Percentiles rank a stretch among this genome's conserved stretches.
Evolutionary conservation across 2,888 invertebrate species (phyloP).

Genomic region (Capitulum mitella): DNA sequence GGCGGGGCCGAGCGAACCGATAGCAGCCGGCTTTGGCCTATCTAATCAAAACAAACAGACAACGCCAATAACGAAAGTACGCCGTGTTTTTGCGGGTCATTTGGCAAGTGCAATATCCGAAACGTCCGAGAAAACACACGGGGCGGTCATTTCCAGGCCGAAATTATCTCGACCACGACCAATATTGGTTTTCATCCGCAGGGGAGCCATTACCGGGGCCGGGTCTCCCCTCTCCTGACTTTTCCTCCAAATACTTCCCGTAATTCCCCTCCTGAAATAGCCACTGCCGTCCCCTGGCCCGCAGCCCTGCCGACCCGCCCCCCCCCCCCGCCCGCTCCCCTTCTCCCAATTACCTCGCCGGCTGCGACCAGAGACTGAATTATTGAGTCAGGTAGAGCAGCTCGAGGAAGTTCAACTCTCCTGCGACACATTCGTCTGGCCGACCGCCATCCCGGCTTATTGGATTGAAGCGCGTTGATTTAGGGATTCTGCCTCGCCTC

Average conservation of each 20-base stretch:
- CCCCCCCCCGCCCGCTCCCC: neutral
- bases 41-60: conserved; percentile 16
- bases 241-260: neutral
- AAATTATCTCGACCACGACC: neutral
- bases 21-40: neutral
- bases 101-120: neutral
- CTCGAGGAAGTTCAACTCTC: neutral
- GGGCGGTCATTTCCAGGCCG: neutral
- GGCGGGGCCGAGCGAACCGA: neutral
- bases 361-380: neutral
- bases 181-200: neutral
- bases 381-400: neutral
- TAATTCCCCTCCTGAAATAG: neutral
- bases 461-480: conserved; percentile 13
- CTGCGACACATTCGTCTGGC: neutral
- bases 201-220: neutral
- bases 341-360: neutral
- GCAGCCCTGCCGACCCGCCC: neutral
- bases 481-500: neutral
- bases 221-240: neutral
- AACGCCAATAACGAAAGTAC: neutral
- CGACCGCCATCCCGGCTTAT: neutral
- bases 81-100: neutral
- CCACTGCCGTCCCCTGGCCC: neutral
- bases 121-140: neutral